phyloP scores from a whole-genome alignment of 2,113 vertebrate genomes.

The Seriola rivoliana region DNA sequence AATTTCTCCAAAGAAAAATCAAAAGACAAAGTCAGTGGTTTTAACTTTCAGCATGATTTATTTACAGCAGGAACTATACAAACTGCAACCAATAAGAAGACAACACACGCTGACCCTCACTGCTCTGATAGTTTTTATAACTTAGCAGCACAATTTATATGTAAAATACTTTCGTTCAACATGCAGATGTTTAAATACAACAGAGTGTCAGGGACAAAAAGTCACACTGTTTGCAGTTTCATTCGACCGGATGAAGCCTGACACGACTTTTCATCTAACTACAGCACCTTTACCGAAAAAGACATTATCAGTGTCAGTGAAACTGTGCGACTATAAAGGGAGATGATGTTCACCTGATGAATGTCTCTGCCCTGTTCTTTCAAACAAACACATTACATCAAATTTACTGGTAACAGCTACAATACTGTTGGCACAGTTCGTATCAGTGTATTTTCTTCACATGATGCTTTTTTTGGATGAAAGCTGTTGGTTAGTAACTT shows the following conservation, averaged over 20 bases:
- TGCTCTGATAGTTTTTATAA: not conserved
- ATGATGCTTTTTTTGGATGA: not conserved
- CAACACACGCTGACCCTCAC: conserved; percentile 10
- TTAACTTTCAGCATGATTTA: conserved; percentile 45
- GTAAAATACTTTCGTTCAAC: not conserved
- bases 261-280: not conserved
- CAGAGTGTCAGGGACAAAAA: not conserved
- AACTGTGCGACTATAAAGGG: not conserved
- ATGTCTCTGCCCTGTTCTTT: not conserved
- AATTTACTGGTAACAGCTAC: not conserved
- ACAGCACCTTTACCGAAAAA: not conserved
- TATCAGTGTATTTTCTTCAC: not conserved
- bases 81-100: conserved; percentile 15
- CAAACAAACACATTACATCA: not conserved
- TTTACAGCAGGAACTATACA: conserved; percentile 56
- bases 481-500: not conserved
- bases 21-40: not conserved
- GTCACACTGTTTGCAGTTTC: not conserved
- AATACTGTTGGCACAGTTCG: not conserved
- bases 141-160: not conserved
- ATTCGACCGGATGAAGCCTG: not conserved
- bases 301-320: not conserved
- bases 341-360: not conserved
- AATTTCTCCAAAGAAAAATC: too few relatives aligned
- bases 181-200: conserved; percentile 24